phyloP scores from a whole-genome alignment of 2,888 invertebrate species.

The Epicampocera succincta region DNA sequence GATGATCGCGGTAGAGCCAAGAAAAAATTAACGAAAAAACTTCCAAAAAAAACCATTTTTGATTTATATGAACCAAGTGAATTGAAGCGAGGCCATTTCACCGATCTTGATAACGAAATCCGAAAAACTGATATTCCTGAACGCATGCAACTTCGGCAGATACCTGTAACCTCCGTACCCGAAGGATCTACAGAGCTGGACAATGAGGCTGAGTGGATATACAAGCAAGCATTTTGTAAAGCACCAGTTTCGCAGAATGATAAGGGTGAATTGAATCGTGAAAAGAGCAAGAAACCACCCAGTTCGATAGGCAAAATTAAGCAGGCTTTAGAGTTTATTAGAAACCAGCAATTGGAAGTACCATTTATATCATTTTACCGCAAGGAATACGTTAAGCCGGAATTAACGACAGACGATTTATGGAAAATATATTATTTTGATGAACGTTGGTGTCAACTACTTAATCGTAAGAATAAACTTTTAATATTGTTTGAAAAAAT shows the following conservation, averaged over 20 bases:
- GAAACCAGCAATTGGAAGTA: slow-evolving; percentile 97
- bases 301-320: slow-evolving; percentile 93
- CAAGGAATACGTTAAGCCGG: slow-evolving; percentile 98
- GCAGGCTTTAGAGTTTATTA: slow-evolving; percentile 96
- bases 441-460: slow-evolving; percentile 96
- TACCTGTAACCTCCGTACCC: slow-evolving; percentile 91
- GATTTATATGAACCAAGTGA: slow-evolving; percentile 99
- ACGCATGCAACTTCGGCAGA: slow-evolving; percentile 93
- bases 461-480: slow-evolving; percentile 91
- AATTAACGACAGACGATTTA: slow-evolving; percentile 95
- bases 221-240: slow-evolving; percentile 94
- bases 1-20: slow-evolving; percentile 85
- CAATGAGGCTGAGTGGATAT: slow-evolving; percentile 98
- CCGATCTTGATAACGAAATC: slow-evolving; percentile 95
- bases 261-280: slow-evolving; percentile 77
- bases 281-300: slow-evolving; percentile 85
- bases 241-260: slow-evolving; percentile 90
- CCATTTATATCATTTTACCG: slow-evolving; percentile 99
- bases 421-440: slow-evolving; percentile 99
- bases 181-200: slow-evolving; percentile 94
- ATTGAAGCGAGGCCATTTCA: slow-evolving; percentile 96
- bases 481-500: slow-evolving; percentile 93
- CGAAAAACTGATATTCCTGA: slow-evolving; percentile 94
- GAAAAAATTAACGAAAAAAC: slow-evolving; percentile 89
- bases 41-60: slow-evolving; percentile 92